Base-by-base conservation (phyloP, 1,140 invertebrate genomes). In the Laodelphax striatellus region DNA sequence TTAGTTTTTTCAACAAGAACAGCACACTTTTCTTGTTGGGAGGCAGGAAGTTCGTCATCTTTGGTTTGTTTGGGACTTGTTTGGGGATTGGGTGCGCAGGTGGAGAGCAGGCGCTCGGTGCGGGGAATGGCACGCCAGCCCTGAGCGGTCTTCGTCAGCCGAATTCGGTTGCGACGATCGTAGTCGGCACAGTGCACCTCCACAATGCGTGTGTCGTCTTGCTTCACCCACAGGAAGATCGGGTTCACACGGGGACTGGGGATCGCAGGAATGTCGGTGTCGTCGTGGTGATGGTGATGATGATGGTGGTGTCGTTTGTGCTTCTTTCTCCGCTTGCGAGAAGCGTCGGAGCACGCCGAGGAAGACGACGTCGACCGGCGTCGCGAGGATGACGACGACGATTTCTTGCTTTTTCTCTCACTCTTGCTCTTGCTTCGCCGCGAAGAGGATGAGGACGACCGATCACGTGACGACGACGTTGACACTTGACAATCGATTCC, bases 121-220 rank as follows among this genome's bases (percentile, higher is more conserved):
- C 85, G 78, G 60, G 88, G 88, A 74, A 88, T 87, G 19, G 86
- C 86, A 43, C 84, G 80, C 88, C 88, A 90, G 66, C 88, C 88
- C 67, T 82, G 79, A 2, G 85, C 77, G 4, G 87, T 89, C 68
- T 88, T 87, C 54, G 84, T 86, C 65, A 90, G 73, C 63, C 86
- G 82, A 62, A 90, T 87, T 13, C 88, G 82, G 75, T 90, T 90
- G 42, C 86, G 76, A 68, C 86, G 83, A 73, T 90, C 87, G 76
- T 90, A 90, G 70, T 90, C 88, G 72, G 90, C 88, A 74, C 87
- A 89, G 69, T 83, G 81, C 63, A 90, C 87, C 72, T 88, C 84
- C 68, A 88, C 80, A 67, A 90, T 88, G 68, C 78, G 80, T 58
- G 85, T 85, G 68, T 88, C 84, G 63, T 81, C 78, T 70, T 88